Evolutionary conservation across 2,797 vertebrate genomes (phyloP), one percentile per base, ranked within the genome.

Genomic region (Mycteria americana): DNA sequence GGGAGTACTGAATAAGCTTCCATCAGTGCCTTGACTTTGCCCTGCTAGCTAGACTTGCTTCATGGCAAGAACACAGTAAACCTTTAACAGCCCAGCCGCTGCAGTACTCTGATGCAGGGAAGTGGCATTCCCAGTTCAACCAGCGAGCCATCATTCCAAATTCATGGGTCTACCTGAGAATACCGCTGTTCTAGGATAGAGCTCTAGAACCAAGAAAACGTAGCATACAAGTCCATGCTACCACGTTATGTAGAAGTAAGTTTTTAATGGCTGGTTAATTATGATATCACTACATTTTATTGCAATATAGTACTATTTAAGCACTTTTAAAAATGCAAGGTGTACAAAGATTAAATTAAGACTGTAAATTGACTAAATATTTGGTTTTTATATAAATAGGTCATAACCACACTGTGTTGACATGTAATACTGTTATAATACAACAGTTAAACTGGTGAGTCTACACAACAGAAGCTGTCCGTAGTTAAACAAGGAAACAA

Each of bases 331-430:
- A 98, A 98, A 99, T 98, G 98, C 98, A 98, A 98, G 98, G 98
- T 98, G 98, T 98, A 98, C 98, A 98, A 98, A 98, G 98, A 98
- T 98, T 98, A 98, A 97, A 98, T 98, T 98, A 98, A 98, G 98
- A 98, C 98, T 95, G 98, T 98, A 98, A 98, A 98, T 97, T 98
- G 98, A 98, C 98, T 99, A 98, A 98, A 98, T 98, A 98, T 99
- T 99, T 99, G 98, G 98, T 99, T 99, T 98, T 99, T 99, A 98
- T 98, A 98, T 98, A 98, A 98, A 98, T 98, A 98, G 98, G 98
- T 98, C 98, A 98, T 98, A 98, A 98, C 98, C 98, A 99, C 99
- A 99, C 99, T 98, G 99, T 98, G 98, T 98, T 98, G 98, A 99
- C 98, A 99, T 98, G 98, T 98, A 98, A 99, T 98, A 98, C 98